Conservation (phyloP, 37 sponge, comb jelly and placozoan genomes). For the Bolinopsis microptera region DNA sequence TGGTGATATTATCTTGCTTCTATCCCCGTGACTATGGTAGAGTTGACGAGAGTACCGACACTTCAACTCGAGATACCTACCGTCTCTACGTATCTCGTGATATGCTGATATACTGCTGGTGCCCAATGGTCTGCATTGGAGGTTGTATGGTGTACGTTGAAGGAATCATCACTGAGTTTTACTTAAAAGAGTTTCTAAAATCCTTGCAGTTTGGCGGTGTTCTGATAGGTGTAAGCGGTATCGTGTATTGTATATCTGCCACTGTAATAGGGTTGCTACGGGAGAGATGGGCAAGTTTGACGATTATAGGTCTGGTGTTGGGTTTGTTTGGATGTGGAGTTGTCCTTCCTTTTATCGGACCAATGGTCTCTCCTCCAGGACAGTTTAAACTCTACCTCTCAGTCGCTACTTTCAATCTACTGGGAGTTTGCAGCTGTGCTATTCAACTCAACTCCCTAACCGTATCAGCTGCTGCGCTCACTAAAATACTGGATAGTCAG, state of each 20-base stretch:
- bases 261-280: not conserved
- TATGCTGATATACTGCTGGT: slow-evolving; percentile 3
- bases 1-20: not conserved
- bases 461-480: not conserved
- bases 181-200: not conserved
- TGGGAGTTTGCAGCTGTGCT: not conserved
- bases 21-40: not conserved
- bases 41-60: not conserved
- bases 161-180: not conserved
- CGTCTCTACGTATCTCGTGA: not conserved
- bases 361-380: not conserved
- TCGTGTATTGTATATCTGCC: not conserved
- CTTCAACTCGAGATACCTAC: not conserved
- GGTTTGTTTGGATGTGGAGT: not conserved
- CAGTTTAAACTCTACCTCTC: not conserved
- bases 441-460: slow-evolving; percentile 2
- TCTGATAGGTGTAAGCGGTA: not conserved
- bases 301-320: not conserved
- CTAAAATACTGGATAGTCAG: not conserved
- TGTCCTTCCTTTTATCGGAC: not conserved
- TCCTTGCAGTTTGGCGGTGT: not conserved
- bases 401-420: not conserved
- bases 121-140: not conserved
- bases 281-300: not conserved
- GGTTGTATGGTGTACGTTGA: not conserved